Conservation (phyloP, 2,113 vertebrate species). For the Oostethus manadensis region DNA sequence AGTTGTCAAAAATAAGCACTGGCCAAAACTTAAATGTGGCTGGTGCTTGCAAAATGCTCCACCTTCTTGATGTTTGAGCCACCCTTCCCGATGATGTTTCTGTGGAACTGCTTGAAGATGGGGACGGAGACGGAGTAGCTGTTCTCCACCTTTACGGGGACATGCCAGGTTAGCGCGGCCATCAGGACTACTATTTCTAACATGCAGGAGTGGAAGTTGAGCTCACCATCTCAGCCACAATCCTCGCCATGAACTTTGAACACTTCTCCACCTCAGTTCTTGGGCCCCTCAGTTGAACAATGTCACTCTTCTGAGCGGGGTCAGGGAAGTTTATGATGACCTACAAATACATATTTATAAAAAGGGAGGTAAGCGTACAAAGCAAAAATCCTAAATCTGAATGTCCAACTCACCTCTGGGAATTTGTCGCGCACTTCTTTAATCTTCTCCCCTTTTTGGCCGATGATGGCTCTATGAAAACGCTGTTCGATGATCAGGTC, state of each 20-base stretch:
- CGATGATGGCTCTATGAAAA: slow-evolving; percentile 97
- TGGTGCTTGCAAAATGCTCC: neutral
- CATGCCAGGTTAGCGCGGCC: slow-evolving; percentile 8
- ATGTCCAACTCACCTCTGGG: slow-evolving; percentile 78
- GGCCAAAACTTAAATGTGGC: too few species aligned
- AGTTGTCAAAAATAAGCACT: too few species aligned
- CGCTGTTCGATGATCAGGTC: slow-evolving; percentile 97
- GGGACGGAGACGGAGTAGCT: slow-evolving; percentile 93
- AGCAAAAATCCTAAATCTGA: too few species aligned
- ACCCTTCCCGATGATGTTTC: slow-evolving; percentile 99
- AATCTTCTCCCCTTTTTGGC: slow-evolving; percentile 96
- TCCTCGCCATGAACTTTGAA: slow-evolving; percentile 95
- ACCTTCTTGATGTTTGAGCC: slow-evolving; percentile 99
- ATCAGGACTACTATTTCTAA: neutral
- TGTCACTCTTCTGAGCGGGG: slow-evolving; percentile 91
- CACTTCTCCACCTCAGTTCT: slow-evolving; percentile 97
- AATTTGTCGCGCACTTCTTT: slow-evolving; percentile 97
- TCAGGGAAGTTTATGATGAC: slow-evolving; percentile 99
- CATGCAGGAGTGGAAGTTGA: neutral
- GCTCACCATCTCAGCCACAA: slow-evolving; percentile 92
- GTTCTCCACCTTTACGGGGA: slow-evolving; percentile 83
- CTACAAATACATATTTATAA: slow-evolving; percentile 52
- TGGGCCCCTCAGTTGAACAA: slow-evolving; percentile 94
- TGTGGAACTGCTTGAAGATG: slow-evolving; percentile 99
- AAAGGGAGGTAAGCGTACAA: neutral